phyloP scores from a whole-genome alignment of 1,140 invertebrate genomes.

The Oncopeltus fasciatus region DNA sequence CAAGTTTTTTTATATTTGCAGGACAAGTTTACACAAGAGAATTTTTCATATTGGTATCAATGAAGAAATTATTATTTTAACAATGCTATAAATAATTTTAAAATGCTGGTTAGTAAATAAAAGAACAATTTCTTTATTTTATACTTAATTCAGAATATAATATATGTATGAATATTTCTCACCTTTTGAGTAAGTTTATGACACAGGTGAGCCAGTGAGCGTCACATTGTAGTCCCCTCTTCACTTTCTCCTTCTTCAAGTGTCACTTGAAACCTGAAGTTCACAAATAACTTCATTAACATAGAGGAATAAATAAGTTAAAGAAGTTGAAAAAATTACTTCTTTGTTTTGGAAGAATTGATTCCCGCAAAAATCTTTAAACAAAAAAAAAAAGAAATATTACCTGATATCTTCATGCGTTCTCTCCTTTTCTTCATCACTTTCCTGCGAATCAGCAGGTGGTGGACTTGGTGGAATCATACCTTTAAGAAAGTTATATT shows the following conservation, averaged over 20 bases:
- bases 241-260: constrained; percentile 52
- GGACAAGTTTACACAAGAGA: no score
- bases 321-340: no score
- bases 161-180: not conserved
- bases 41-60: no score
- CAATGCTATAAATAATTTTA: not conserved
- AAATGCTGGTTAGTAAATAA: not conserved
- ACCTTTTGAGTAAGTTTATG: constrained; percentile 21
- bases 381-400: not conserved
- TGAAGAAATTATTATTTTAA: not conserved
- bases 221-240: constrained; percentile 21
- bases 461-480: constrained; percentile 44
- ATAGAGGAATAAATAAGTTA: no score
- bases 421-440: constrained; percentile 23
- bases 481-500: no score
- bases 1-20: no score
- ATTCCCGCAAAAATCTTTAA: no score
- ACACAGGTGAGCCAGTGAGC: constrained; percentile 18
- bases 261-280: constrained; percentile 52
- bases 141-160: not conserved
- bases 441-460: constrained; percentile 15
- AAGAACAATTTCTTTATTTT: not conserved
- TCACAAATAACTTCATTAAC: no score
- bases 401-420: constrained; percentile 21
- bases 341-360: no score